Base-by-base conservation (phyloP, 2,888 invertebrate species). In the Parapristionchus giblindavisi region DNA sequence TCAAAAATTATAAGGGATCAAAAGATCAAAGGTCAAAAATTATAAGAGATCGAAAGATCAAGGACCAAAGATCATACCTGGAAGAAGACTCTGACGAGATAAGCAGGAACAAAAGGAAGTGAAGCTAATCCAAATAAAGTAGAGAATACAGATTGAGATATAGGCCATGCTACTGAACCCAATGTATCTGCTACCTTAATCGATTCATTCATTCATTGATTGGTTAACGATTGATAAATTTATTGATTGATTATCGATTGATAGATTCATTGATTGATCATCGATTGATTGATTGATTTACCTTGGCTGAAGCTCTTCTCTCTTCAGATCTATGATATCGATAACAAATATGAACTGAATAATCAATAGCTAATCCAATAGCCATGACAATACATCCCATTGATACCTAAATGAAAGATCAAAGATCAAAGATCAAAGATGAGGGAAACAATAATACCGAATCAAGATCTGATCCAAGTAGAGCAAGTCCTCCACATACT, bases 321-420 rank as follows among this genome's bases (percentile, higher is more conserved):
- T 80, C 82, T 52, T 82, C 81, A 0, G 85, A 87, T 72, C 85
- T 76, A 75, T 87, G 85, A 61, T 87, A 87, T 61, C 85, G 77
- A 75, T 87, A 87, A 78, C 87, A 87, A 65, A 87, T 83, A 77
- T 87, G 87, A 8, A 87, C 85, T 32, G 84, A 83, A 75, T 86
- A 87, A 76, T 87, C 87, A 66, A 87, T 84, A 65, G 86, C 85
- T 76, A 87, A 77, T 56, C 87, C 87, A 24, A 87, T 87, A 60
- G 86, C 85, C 87, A 87, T 87, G 6, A 87, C 84, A 52, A 85
- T 84, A 75, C 85, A 84, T 27, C 85, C 86, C 87, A 87, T 87
- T 14, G 85, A 84, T 32, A 85, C 87, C 71, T 76, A 60, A 68
- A 21, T 11, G 56, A 38, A 43, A 43, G 36, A 2, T 34, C 32